Percentiles rank a stretch among this genome's conserved stretches.
Conservation (phyloP, 2,797 vertebrate species). For the Echiichthys vipera region DNA sequence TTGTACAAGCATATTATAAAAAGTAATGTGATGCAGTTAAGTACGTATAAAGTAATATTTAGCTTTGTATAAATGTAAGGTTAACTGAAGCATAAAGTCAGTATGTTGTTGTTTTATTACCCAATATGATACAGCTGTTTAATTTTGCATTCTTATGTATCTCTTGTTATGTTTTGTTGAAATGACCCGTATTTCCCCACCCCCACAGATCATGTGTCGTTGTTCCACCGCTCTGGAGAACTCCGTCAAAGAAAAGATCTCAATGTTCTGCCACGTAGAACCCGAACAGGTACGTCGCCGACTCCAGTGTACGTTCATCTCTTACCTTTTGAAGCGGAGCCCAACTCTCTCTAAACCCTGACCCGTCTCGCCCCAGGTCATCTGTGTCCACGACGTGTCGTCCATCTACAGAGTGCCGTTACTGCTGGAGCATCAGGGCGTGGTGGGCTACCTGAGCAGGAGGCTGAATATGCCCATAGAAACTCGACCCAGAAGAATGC, state of each 20-base stretch:
- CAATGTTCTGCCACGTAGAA: conserved; percentile 98
- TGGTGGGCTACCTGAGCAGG: conserved; percentile 91
- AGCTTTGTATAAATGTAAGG: too few species aligned
- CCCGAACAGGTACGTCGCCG: conserved; percentile 89
- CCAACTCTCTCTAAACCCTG: background rate
- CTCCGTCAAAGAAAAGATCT: conserved; percentile 97
- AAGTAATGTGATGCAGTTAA: too few species aligned
- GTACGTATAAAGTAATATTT: too few species aligned
- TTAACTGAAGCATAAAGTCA: too few species aligned
- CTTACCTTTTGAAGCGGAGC: background rate
- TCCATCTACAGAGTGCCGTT: conserved; percentile 95
- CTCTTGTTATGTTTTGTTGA: background rate
- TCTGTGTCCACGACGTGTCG: conserved; percentile 94
- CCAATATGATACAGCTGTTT: too few species aligned
- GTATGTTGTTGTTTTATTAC: background rate
- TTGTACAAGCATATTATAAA: too few species aligned
- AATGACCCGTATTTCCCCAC: background rate
- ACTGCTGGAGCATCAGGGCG: conserved; percentile 92
- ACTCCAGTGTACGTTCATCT: background rate
- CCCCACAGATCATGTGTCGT: conserved; percentile 91
- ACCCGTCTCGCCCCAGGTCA: conserved; percentile 83
- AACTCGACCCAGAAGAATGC: conserved; percentile 88
- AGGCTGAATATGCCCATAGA: conserved; percentile 92
- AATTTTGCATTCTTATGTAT: background rate
- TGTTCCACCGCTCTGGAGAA: conserved; percentile 92